Conservation (phyloP, 2,113 vertebrate genomes). For the Phaethornis superciliosus region DNA sequence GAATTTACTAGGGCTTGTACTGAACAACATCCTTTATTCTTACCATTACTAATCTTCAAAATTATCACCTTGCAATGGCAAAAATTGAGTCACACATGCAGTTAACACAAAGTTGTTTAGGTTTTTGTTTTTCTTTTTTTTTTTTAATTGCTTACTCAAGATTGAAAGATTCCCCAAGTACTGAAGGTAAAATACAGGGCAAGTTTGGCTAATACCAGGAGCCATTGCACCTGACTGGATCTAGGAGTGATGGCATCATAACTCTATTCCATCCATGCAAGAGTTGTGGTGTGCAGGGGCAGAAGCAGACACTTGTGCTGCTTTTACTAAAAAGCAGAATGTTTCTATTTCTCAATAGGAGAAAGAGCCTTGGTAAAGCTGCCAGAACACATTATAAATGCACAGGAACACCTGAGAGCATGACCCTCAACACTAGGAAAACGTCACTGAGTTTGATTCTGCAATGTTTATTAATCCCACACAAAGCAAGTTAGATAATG, state of each 20-base stretch:
- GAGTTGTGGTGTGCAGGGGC: background rate
- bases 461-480: constrained; percentile 11
- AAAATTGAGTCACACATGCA: background rate
- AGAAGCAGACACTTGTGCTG: background rate
- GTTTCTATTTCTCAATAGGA: background rate
- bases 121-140: too few species aligned
- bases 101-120: background rate
- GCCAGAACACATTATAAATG: background rate
- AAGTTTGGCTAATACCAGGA: background rate
- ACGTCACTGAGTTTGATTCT: background rate
- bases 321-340: background rate
- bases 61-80: background rate
- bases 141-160: background rate
- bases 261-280: accelerated
- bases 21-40: background rate
- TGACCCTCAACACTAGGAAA: background rate
- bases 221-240: background rate
- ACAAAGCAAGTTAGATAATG: background rate
- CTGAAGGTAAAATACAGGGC: background rate
- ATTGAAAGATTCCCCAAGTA: background rate
- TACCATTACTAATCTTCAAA: background rate
- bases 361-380: background rate
- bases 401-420: background rate
- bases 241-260: background rate
- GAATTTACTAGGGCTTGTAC: background rate